Evolutionary conservation across 37 sponge, comb jelly and placozoan species (phyloP).

Genomic region (Oopsacas minuta): DNA sequence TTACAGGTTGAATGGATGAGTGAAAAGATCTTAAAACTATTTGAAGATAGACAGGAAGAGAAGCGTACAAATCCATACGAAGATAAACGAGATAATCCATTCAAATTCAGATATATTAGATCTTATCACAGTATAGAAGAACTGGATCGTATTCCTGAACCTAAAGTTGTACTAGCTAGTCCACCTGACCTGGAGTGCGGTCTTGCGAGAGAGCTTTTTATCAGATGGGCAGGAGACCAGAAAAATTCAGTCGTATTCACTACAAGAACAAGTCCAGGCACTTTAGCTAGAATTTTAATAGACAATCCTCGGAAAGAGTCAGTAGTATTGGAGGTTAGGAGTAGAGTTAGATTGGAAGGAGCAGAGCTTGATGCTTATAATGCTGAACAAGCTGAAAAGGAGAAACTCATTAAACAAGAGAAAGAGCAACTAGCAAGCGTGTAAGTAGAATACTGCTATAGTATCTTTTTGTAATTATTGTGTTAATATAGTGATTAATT

Average conservation of each 20-base stretch:
- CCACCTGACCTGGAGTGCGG: constrained; percentile 78
- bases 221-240: constrained; percentile 62
- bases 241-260: constrained; percentile 73
- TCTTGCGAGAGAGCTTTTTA: constrained; percentile 78
- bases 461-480: too few relatives aligned
- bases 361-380: constrained; percentile 68
- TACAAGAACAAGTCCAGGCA: constrained; percentile 41
- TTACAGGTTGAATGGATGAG: constrained; percentile 98
- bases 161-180: constrained; percentile 81
- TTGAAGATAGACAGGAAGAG: constrained; percentile 49
- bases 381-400: constrained; percentile 32
- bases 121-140: constrained; percentile 6
- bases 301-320: constrained; percentile 36
- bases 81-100: constrained; percentile 41
- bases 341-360: constrained; percentile 69
- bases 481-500: background rate
- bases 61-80: constrained; percentile 45
- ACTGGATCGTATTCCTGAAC: background rate
- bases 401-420: background rate
- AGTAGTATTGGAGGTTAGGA: constrained; percentile 32
- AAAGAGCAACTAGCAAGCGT: constrained; percentile 18
- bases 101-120: constrained; percentile 77
- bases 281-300: constrained; percentile 53
- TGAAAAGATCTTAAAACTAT: constrained; percentile 82
- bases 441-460: constrained; percentile 2